A percentile compares a stretch with the other conserved stretches of the same genome.
Conservation (phyloP, 2,888 invertebrate genomes). For the Drosophila melanocephala region DNA sequence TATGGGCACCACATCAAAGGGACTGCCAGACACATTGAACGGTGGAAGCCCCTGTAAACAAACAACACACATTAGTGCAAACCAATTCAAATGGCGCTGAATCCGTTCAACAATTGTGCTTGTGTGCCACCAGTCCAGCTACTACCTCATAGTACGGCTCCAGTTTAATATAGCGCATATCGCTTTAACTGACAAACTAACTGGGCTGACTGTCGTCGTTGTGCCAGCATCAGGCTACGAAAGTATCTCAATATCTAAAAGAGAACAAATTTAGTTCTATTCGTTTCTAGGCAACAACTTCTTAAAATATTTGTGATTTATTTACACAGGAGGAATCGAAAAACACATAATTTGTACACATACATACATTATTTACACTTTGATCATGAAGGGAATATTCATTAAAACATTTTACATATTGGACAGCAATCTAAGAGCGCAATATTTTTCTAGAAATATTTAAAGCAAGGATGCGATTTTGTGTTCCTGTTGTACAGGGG, state of each 20-base stretch:
- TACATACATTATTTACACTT: neutral
- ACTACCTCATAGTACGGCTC: conserved; percentile 85
- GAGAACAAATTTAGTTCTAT: conserved; percentile 65
- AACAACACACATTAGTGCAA: neutral
- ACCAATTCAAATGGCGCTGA: neutral
- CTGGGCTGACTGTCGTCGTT: conserved; percentile 57
- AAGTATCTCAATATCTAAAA: conserved; percentile 71
- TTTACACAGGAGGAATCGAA: conserved; percentile 48
- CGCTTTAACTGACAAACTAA: conserved; percentile 62
- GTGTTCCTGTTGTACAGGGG: neutral
- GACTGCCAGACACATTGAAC: conserved; percentile 85
- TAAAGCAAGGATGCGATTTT: neutral
- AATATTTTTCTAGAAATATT: neutral
- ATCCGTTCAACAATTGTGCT: neutral
- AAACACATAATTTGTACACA: conserved; percentile 1
- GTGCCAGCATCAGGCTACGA: conserved; percentile 61
- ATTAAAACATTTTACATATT: conserved; percentile 13
- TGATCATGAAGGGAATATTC: neutral
- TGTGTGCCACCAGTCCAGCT: conserved; percentile 52
- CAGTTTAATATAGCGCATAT: conserved; percentile 84
- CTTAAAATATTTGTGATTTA: conserved; percentile 31
- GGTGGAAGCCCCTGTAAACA: conserved; percentile 85
- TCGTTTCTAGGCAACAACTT: conserved; percentile 26
- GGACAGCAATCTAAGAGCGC: neutral
- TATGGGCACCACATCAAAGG: conserved; percentile 88